Conservation (phyloP, 92 coral and sea anemone species). For the Porites divaricata region DNA sequence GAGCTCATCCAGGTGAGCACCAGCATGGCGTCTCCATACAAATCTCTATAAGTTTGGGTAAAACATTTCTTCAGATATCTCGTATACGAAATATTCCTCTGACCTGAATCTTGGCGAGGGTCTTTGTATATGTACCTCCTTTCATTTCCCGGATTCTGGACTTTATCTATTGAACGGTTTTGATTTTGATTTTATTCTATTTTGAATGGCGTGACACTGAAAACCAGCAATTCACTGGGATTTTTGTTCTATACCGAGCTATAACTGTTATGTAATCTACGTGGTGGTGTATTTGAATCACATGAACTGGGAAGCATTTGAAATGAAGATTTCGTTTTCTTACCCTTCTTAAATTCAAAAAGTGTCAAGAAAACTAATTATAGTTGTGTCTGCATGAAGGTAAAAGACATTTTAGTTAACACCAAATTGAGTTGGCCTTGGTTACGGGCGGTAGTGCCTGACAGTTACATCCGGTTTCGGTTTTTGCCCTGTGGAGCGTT, state of each 20-base stretch:
- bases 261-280: slow-evolving; percentile 1
- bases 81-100: too few species aligned
- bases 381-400: slow-evolving; percentile 10
- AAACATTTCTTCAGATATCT: too few species aligned
- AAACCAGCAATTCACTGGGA: slow-evolving; percentile 4
- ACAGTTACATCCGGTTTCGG: slow-evolving; percentile 5
- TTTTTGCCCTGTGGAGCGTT: slow-evolving; percentile 8
- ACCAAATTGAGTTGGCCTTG: slow-evolving; percentile 1
- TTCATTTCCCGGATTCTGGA: too few species aligned
- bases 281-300: not conserved
- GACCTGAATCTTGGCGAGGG: too few species aligned
- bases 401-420: not conserved
- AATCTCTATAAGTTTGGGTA: too few species aligned
- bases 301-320: too few species aligned
- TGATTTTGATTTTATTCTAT: not conserved
- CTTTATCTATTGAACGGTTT: too few species aligned
- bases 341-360: not conserved
- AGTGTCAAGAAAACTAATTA: slow-evolving; percentile 6
- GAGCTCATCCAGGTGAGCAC: too few species aligned
- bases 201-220: too few species aligned
- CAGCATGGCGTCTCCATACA: too few species aligned
- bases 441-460: not conserved
- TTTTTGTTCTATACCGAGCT: slow-evolving; percentile 6
- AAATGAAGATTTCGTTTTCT: too few species aligned
- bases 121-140: too few species aligned